A percentile compares a stretch with the other conserved stretches of the same genome.
These are phyloP conservation scores for Trachelus tabidus DNA, from an alignment of 2,888 invertebrate species.

Conservation along the genomic window DNA sequence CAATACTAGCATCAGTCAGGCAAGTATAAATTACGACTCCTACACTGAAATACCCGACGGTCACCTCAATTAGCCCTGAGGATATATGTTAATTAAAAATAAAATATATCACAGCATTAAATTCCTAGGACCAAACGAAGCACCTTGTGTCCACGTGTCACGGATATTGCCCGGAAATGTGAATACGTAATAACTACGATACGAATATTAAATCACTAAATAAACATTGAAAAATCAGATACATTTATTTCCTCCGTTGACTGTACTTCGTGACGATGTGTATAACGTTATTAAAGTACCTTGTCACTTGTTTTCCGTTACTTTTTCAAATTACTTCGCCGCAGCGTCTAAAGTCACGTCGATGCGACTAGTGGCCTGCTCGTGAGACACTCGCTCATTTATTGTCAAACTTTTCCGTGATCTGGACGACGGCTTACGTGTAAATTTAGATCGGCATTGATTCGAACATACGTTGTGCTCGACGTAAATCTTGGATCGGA, in stretches of 20 bases:
- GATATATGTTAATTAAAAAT: neutral
- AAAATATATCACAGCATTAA: neutral
- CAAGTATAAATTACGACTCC: neutral
- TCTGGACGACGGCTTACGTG: neutral
- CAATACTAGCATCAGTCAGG: neutral
- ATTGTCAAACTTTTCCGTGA: neutral
- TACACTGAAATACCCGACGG: neutral
- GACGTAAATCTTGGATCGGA: slow-evolving; percentile 37
- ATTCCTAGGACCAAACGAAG: neutral
- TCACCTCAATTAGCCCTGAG: neutral
- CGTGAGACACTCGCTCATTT: neutral
- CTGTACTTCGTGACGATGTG: too few relatives aligned
- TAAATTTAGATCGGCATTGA: slow-evolving; percentile 55
- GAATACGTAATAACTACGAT: neutral
- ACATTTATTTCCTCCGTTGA: too few relatives aligned
- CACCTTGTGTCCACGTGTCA: neutral
- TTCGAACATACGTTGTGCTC: slow-evolving; percentile 34
- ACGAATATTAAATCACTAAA: too few relatives aligned
- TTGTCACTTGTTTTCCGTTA: neutral
- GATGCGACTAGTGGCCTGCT: neutral
- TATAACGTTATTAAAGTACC: neutral
- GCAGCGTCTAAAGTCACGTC: neutral
- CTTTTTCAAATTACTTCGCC: neutral
- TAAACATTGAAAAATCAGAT: too few relatives aligned
- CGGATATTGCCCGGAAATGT: neutral